phyloP scores from a whole-genome alignment of 2,113 vertebrate species.

The Plecturocebus donacophilus region DNA sequence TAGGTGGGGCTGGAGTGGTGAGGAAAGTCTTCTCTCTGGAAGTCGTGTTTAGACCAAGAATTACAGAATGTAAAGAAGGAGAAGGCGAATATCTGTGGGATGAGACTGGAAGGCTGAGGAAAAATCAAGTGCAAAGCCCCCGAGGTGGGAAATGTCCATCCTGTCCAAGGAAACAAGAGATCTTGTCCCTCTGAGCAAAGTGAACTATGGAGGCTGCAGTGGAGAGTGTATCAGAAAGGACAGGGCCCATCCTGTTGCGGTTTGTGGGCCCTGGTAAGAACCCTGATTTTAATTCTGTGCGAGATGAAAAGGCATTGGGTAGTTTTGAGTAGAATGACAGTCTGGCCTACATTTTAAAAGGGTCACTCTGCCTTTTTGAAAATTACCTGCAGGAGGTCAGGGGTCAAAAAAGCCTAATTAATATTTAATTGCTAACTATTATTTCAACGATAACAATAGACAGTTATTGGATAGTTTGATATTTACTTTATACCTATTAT shows the following conservation, averaged over 20 bases:
- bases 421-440: not conserved
- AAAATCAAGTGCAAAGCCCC: not conserved
- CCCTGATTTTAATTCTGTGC: not conserved
- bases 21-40: not conserved
- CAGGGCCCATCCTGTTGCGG: rapidly evolving
- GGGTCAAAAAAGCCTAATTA: not conserved
- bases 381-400: not conserved
- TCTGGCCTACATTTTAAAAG: not conserved
- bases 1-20: not conserved
- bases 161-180: not conserved
- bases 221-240: too few relatives aligned
- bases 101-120: not conserved
- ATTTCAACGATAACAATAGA: not conserved
- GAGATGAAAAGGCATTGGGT: not conserved
- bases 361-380: not conserved
- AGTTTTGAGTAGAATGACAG: not conserved
- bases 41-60: not conserved
- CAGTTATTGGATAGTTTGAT: not conserved
- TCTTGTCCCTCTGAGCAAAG: too few relatives aligned
- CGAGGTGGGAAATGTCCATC: rapidly evolving
- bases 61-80: not conserved
- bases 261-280: not conserved
- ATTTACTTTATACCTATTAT: not conserved
- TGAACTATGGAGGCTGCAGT: not conserved
- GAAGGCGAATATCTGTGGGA: not conserved